Base-by-base conservation (phyloP, 2,888 invertebrate species). In the Adelognathus sp. region DNA sequence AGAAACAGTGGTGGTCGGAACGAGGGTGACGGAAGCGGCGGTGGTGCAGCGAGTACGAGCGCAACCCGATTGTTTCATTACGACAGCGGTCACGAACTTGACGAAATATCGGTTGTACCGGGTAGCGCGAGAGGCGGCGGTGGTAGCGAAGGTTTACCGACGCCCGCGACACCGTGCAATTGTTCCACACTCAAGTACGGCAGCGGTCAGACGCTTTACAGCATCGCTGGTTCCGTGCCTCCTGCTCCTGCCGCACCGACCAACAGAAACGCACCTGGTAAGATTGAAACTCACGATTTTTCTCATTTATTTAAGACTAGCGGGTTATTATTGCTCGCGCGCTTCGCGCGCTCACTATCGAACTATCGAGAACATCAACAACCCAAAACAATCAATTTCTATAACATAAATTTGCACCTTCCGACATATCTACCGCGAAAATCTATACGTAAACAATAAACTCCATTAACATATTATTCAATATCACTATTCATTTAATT, bases 51-150 rank as follows among this genome's bases (percentile, higher is more conserved):
- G 18, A 90, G 89, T 80, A 90, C 89, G 50, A 90, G 90, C 73
- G 91, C 90, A 14, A 91, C 91, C 24, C 86, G 90, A 66, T 86
- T 91, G 73, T 91, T 88, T 78, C 89, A 90, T 75, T 91, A 90
- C 84, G 91, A 91, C 80, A 91, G 91, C 84, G 91, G 90, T 58
- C 91, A 92, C 84, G 92, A 93, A 80, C 89, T 92, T 79, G 92
- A 93, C 83, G 93, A 93, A 86, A 93, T 93, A 76, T 92, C 93
- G 44, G 93, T 93, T 75, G 92, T 93, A 74, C 90, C 86, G 79
- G 56, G 84, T 33, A 46, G 60, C 29, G 36, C 67, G 36, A 69
- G 75, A 11, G 76, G 79, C 36, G 76, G 58, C 21, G 83, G 82
- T 39, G 86, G 87, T 18, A 87, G 85, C 82, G 89, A 89, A 77